Percentiles rank a stretch among this genome's conserved stretches.
These are phyloP conservation scores for Platorchestia sp. DNA, from an alignment of 1,140 invertebrate genomes.

Conservation along the genomic window DNA sequence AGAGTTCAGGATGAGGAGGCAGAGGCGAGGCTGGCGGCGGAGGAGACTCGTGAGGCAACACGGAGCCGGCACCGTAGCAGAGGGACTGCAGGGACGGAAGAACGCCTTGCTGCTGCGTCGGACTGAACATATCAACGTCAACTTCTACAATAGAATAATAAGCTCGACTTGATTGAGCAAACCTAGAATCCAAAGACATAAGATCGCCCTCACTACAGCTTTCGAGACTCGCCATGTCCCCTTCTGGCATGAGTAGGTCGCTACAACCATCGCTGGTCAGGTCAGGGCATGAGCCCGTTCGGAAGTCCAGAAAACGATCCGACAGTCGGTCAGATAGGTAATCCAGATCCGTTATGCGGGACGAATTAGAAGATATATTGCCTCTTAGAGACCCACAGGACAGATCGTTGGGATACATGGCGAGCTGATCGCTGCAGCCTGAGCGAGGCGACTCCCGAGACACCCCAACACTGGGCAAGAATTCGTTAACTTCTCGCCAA, in stretches of 20 bases:
- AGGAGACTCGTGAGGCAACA: conserved; percentile 2
- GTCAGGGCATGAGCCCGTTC: conserved; percentile 32
- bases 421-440: conserved; percentile 40
- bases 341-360: conserved; percentile 25
- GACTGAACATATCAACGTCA: conserved; percentile 48
- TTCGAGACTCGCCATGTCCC: conserved; percentile 35
- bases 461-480: not conserved
- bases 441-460: conserved; percentile 27
- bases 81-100: conserved; percentile 47
- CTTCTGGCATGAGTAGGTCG: conserved; percentile 32
- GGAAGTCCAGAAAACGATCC: conserved; percentile 25
- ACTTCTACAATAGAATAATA: conserved; percentile 55
- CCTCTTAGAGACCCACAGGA: conserved; percentile 25
- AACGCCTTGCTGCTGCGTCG: conserved; percentile 36
- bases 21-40: not conserved
- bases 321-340: conserved; percentile 39
- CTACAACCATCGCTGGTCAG: conserved; percentile 27
- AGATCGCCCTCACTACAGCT: conserved; percentile 37
- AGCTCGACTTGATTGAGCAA: conserved; percentile 49
- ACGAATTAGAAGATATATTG: conserved; percentile 42
- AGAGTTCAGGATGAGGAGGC: conserved; percentile 24
- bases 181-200: conserved; percentile 39
- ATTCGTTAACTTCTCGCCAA: conserved; percentile 41
- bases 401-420: conserved; percentile 34
- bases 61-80: conserved; percentile 5